These are phyloP conservation scores for Tipula confusa DNA, from an alignment of 2,888 invertebrate genomes.

Conservation along the genomic window DNA sequence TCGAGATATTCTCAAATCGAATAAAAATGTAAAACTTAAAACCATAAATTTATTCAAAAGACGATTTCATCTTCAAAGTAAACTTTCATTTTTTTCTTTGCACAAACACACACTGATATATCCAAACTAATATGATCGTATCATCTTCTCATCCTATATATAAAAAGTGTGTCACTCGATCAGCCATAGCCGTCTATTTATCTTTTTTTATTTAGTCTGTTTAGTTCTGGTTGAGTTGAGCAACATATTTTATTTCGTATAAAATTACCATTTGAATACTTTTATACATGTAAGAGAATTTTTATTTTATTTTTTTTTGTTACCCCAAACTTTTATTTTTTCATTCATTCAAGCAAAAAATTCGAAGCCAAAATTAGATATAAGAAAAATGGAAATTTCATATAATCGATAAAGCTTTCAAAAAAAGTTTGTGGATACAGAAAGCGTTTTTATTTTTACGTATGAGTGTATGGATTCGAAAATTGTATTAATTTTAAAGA, in stretches of 20 bases:
- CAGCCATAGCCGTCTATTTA: not conserved
- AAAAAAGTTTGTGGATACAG: not conserved
- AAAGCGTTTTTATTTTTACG: not conserved
- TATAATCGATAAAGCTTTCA: conserved; percentile 3
- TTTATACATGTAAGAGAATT: not conserved
- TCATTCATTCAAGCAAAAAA: not conserved
- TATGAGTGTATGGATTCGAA: not conserved
- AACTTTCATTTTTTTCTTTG: not conserved
- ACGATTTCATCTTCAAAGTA: not conserved
- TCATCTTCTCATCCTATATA: not conserved
- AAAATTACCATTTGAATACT: not conserved
- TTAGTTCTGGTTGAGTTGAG: not conserved
- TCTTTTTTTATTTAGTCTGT: not conserved
- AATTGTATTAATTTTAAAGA: not conserved
- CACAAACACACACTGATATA: not conserved
- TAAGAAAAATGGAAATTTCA: not conserved
- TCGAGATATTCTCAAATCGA: not conserved
- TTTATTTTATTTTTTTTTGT: not conserved
- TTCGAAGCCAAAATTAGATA: not conserved
- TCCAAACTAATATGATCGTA: not conserved
- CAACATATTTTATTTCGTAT: not conserved
- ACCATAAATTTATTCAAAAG: not conserved
- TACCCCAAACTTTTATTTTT: not conserved
- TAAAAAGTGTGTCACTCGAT: not conserved
- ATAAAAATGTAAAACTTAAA: not conserved